phyloP scores from a whole-genome alignment of 1,140 invertebrate species.

The Heliconius himera region DNA sequence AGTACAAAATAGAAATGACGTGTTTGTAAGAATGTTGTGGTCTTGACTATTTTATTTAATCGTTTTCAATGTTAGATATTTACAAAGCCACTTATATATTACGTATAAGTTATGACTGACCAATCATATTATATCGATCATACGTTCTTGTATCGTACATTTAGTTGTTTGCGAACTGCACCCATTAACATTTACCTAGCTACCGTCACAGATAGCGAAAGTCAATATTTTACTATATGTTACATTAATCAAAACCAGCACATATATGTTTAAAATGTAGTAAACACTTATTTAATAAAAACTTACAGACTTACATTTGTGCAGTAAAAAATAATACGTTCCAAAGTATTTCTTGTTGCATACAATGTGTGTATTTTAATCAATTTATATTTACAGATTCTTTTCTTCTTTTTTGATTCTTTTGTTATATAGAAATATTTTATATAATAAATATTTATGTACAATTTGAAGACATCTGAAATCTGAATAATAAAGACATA shows the following conservation, averaged over 20 bases:
- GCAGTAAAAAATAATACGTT: too few relatives aligned
- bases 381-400: background rate
- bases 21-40: too few relatives aligned
- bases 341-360: background rate
- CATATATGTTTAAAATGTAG: background rate
- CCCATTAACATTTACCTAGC: slow-evolving; percentile 56
- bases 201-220: slow-evolving; percentile 51
- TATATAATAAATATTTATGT: too few relatives aligned
- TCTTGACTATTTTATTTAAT: too few relatives aligned
- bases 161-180: slow-evolving; percentile 48
- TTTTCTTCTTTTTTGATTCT: too few relatives aligned
- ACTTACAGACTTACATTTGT: background rate
- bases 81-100: too few relatives aligned
- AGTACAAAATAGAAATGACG: too few relatives aligned
- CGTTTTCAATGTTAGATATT: too few relatives aligned
- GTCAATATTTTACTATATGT: slow-evolving; percentile 47
- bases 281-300: slow-evolving; percentile 4
- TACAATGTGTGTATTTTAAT: background rate
- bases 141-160: slow-evolving; percentile 19
- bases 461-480: too few relatives aligned
- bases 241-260: slow-evolving; percentile 15
- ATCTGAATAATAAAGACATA: background rate
- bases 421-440: too few relatives aligned
- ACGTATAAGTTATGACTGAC: too few relatives aligned
- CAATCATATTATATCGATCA: background rate